Base-by-base conservation (phyloP, 92 coral and sea anemone species). In the Pocillopora meandrina region DNA sequence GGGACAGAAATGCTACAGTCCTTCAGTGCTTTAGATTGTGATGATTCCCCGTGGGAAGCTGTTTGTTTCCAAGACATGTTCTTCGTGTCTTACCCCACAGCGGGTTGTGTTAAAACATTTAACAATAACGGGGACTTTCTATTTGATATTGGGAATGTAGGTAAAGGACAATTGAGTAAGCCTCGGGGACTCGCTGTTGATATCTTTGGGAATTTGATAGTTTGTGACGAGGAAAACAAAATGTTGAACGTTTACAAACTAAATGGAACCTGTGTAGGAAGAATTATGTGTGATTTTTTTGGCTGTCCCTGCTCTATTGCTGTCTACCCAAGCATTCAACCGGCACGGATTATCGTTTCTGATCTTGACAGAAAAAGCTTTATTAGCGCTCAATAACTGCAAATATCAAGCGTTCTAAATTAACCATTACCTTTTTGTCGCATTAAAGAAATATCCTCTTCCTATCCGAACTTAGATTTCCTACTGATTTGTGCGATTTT, bases 141-240 rank as follows among this genome's bases (percentile, higher is more conserved):
- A 12, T 58, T 77, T 14, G 64, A 47, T 34, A 82, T 90, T 23
- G 90, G 87, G 59, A 56, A 10, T 49, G 15, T 21, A 6, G 80
- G 69, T 35, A 82, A 90, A 15, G 79, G 90, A 7, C 80, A 57
- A 26, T 74, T 68, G 10, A 83, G 74, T 9, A 26, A 26, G 71
- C 93, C 93, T 13, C 81, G 82, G 61, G 93, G 93, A 17, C 82
- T 90, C 2, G 65, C 85, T 12, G 72, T 90, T 6, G 90, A 90
- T 73, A 17, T 59, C 58, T 89, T 86, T 23, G 66, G 11, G 2
- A 81, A 81, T 13, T 55, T 81, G 33, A 35, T 81, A 61, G 85
- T 81, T 18, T 69, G 85, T 33, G 85, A 81, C 56, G 6, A 59
- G 72, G 34, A 1, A 2, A 71, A 71, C 20, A 23, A 42, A 5